Base-by-base conservation (phyloP, 2,888 invertebrate species). In the Scotopteryx bipunctaria region DNA sequence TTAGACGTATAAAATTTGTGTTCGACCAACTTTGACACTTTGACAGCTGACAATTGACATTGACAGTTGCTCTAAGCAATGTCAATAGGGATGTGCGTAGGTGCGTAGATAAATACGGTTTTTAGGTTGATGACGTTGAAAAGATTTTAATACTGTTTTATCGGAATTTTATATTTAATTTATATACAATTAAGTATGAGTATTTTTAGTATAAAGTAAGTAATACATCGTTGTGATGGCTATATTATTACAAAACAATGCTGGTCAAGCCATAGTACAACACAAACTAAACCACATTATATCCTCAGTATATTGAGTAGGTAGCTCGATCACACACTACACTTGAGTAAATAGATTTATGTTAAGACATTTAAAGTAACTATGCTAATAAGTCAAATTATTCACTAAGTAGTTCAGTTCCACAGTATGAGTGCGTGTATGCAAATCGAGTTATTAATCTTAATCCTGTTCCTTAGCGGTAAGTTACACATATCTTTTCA, bases 261-360 rank as follows among this genome's bases (percentile, higher is more conserved):
- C n/a, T n/a, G n/a, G n/a, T n/a, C 32, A 4, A 16, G 2, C n/a
- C n/a, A n/a, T n/a, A 16, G 8, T 13, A 40, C 31, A 36, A 19
- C 5, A 9, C 5, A 11, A 27, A 9, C 27, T 27, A 5, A 9
- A 9, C 11, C 11, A 27, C 11, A 9, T 9, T 25, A 8, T 23
- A 6, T 23, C 27, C 27, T 27, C 27, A 27, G 27, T 27, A n/a
- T n/a, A n/a, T n/a, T n/a, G n/a, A n/a, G 31, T 46, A 37, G 36
- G 46, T 42, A 17, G 36, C 4, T 37, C 35, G 23, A 33, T 41
- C 31, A 14, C 23, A 36, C 40, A 67, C 55, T 66, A 68, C 83
- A 83, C 75, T 73, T 81, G 81, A 77, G 72, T 68, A 76, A 78
- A 83, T 71, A 68, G 35, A 57, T 50, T 57, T 62, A n/a, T 62